Percentiles rank a stretch among this genome's conserved stretches.
Conservation (phyloP, 2,113 vertebrate genomes). For the Nycticorax nycticorax region DNA sequence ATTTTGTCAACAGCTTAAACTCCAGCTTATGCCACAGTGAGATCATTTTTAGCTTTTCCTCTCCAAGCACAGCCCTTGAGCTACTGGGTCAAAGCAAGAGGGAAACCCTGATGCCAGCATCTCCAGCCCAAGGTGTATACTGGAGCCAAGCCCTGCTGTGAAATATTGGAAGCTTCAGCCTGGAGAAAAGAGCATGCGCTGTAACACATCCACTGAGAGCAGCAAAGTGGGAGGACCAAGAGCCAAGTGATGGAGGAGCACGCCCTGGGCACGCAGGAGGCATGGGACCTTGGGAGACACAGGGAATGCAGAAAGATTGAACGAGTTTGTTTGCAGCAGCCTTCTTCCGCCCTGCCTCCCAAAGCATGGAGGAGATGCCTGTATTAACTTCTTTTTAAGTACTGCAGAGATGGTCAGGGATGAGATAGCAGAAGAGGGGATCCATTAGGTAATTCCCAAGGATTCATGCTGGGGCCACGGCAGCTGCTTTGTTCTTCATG, state of each 20-base stretch:
- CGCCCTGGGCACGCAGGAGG: not conserved
- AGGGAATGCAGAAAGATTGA: not conserved
- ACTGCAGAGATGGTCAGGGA: not conserved
- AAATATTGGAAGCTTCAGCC: not conserved
- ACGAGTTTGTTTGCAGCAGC: not conserved
- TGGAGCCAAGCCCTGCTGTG: not conserved
- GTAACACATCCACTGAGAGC: not conserved
- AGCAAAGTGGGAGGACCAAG: not conserved
- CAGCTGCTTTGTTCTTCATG: not conserved
- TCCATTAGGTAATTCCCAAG: not conserved
- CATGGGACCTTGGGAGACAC: not conserved
- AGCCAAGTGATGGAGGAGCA: not conserved
- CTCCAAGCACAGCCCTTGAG: not conserved
- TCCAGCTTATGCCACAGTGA: fast-evolving
- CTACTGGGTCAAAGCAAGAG: not conserved
- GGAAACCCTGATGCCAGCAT: not conserved
- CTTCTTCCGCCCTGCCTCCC: not conserved
- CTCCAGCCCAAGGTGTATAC: not conserved
- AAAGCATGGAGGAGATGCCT: not conserved
- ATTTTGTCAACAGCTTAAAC: not conserved
- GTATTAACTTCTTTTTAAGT: not conserved
- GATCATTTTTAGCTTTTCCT: not conserved
- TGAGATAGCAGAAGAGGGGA: not conserved
- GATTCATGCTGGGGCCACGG: not conserved
- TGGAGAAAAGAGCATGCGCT: not conserved